Conservation (phyloP, 2,113 vertebrate genomes). For the Geococcyx californianus region DNA sequence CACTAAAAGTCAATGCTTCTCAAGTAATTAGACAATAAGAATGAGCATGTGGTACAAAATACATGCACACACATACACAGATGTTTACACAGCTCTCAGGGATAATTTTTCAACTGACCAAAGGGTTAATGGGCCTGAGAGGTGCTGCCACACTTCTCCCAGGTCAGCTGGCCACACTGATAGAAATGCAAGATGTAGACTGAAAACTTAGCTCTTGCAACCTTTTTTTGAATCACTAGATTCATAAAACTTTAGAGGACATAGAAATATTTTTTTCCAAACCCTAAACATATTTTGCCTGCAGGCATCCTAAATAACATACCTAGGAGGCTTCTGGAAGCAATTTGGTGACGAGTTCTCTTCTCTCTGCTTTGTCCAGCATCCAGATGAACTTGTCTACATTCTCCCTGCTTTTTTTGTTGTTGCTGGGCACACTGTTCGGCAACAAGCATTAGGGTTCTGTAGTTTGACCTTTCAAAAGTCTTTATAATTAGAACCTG, state of each 20-base stretch:
- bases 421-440: neutral
- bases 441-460: neutral
- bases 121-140: neutral
- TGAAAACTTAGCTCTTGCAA: neutral
- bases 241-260: neutral
- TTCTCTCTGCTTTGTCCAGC: neutral
- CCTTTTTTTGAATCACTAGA: neutral
- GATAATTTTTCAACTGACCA: accelerated
- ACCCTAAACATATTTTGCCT: neutral
- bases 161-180: neutral
- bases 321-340: neutral
- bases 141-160: neutral
- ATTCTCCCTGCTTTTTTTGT: neutral
- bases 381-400: neutral
- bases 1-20: neutral
- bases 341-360: neutral
- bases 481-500: neutral
- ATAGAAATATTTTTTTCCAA: neutral
- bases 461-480: neutral
- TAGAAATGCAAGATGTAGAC: neutral
- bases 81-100: accelerated
- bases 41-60: neutral
- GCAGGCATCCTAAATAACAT: neutral
- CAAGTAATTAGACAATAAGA: neutral
- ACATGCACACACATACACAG: neutral